These are phyloP conservation scores for Stomorhina lunata DNA, from an alignment of 2,888 invertebrate genomes.

Conservation along the genomic window DNA sequence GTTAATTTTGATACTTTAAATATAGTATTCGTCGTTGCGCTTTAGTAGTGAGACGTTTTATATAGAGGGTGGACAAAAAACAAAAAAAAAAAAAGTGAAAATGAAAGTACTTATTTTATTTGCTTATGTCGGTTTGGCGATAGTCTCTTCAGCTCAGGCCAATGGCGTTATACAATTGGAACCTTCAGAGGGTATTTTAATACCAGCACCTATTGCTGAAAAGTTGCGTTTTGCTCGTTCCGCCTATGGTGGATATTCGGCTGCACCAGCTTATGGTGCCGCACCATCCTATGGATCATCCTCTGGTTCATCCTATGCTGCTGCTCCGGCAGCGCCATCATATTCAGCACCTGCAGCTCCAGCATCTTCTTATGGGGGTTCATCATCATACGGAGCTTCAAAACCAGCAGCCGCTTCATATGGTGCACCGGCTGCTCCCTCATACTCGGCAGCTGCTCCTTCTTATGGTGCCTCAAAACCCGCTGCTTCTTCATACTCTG, in stretches of 20 bases:
- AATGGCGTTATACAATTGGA: constrained; percentile 73
- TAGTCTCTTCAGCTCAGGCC: constrained; percentile 16
- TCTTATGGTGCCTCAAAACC: too few relatives aligned
- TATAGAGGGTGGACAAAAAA: too few relatives aligned
- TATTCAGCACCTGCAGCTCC: constrained; percentile 68
- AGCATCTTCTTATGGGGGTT: too few relatives aligned
- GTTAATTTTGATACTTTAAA: not conserved
- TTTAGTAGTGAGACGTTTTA: not conserved
- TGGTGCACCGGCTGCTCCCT: too few relatives aligned
- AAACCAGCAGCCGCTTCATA: constrained; percentile 57
- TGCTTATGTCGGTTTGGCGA: constrained; percentile 10
- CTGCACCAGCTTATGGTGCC: constrained; percentile 64
- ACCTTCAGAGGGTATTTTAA: constrained; percentile 75
- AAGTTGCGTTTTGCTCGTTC: constrained; percentile 69
- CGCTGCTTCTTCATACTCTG: too few relatives aligned
- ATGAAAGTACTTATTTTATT: constrained; percentile 23
- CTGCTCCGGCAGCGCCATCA: too few relatives aligned
- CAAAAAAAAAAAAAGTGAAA: not conserved
- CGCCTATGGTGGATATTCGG: constrained; percentile 41
- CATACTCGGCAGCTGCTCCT: too few relatives aligned
- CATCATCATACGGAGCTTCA: too few relatives aligned
- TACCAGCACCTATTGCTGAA: constrained; percentile 75
- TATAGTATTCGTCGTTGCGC: not conserved
- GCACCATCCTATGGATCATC: too few relatives aligned
- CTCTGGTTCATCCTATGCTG: too few relatives aligned